These are phyloP conservation scores for Liodrosophila aerea DNA, from an alignment of 2,888 invertebrate genomes.

Conservation along the genomic window DNA sequence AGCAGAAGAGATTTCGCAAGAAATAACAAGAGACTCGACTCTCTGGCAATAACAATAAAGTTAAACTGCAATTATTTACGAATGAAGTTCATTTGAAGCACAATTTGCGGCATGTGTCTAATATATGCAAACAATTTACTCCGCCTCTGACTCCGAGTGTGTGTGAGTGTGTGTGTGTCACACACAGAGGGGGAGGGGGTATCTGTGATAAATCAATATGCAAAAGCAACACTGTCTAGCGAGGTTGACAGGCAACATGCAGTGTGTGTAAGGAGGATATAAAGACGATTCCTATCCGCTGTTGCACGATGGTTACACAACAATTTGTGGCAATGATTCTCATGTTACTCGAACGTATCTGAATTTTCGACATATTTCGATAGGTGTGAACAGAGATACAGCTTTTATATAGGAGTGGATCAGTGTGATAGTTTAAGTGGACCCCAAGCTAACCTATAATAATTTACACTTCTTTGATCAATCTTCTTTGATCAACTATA, in stretches of 20 bases:
- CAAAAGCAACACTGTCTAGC: slow-evolving; percentile 48
- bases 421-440: too few species aligned
- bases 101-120: slow-evolving; percentile 68
- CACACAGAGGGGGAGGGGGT: not conserved
- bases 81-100: slow-evolving; percentile 67
- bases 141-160: slow-evolving; percentile 12
- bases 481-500: too few species aligned
- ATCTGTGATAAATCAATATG: slow-evolving; percentile 70
- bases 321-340: slow-evolving; percentile 57
- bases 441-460: too few species aligned
- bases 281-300: too few species aligned
- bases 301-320: slow-evolving; percentile 30
- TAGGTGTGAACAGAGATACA: too few species aligned
- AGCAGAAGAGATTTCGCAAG: slow-evolving; percentile 10
- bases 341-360: not conserved
- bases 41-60: slow-evolving; percentile 28
- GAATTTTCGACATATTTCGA: too few species aligned
- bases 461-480: too few species aligned
- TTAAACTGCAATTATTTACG: slow-evolving; percentile 64
- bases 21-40: slow-evolving; percentile 21
- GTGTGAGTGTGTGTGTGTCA: not conserved
- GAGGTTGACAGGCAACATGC: slow-evolving; percentile 58
- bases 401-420: too few species aligned
- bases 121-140: slow-evolving; percentile 72
- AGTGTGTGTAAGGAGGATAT: not conserved